phyloP scores from a whole-genome alignment of 2,797 vertebrate species.

The Heliangelus exortis region DNA sequence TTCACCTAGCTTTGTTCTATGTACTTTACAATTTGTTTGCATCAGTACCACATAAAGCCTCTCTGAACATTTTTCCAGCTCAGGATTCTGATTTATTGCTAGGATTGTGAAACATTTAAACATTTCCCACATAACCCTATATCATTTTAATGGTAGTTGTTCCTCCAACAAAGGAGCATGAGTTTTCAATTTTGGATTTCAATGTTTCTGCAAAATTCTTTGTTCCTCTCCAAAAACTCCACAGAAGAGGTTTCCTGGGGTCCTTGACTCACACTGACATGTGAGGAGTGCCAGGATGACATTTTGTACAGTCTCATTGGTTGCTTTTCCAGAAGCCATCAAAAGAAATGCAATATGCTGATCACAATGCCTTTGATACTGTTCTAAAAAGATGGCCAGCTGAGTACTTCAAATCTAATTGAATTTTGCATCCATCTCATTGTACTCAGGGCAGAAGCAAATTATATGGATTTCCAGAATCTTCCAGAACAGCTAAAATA shows the following conservation, averaged over 20 bases:
- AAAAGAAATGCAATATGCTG: background rate
- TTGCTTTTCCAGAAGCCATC: constrained; percentile 36
- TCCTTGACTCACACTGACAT: constrained; percentile 17
- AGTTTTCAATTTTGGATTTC: constrained; percentile 40
- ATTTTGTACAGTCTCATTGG: constrained; percentile 46
- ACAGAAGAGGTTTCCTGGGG: constrained; percentile 35
- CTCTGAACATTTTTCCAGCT: background rate
- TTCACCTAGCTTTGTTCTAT: background rate
- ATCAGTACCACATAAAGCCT: background rate
- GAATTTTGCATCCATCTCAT: constrained; percentile 61
- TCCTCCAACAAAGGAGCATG: background rate
- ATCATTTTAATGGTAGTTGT: background rate
- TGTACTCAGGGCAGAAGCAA: background rate
- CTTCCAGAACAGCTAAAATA: constrained; percentile 25
- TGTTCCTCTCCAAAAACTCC: constrained; percentile 47
- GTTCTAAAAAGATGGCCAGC: constrained; percentile 54
- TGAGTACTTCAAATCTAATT: constrained; percentile 59
- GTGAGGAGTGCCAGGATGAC: constrained; percentile 33
- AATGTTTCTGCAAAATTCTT: constrained; percentile 44
- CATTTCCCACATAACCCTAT: background rate
- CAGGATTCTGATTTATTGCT: constrained; percentile 20
- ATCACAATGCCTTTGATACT: constrained; percentile 53
- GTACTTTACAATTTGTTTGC: background rate
- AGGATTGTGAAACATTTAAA: background rate
- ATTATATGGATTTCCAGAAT: constrained; percentile 20